Conservation (phyloP, 2,113 vertebrate genomes). For the Corythornis vintsioides region DNA sequence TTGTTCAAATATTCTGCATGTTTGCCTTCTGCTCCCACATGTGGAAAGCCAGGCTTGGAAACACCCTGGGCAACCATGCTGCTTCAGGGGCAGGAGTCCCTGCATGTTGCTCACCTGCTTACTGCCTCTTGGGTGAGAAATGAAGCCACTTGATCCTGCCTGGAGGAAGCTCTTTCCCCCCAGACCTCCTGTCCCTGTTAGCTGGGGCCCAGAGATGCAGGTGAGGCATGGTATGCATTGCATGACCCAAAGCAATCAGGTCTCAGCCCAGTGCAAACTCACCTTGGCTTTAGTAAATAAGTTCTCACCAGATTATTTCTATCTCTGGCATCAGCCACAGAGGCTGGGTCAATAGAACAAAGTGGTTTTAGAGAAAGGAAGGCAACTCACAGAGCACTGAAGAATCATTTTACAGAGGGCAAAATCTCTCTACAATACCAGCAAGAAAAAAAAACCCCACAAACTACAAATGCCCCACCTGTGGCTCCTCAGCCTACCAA, state of each 20-base stretch:
- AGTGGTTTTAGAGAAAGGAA: neutral
- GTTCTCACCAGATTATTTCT: neutral
- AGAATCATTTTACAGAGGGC: neutral
- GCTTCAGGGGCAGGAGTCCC: neutral
- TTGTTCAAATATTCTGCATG: neutral
- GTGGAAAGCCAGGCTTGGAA: neutral
- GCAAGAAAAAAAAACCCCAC: neutral
- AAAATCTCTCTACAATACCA: neutral
- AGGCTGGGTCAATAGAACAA: neutral
- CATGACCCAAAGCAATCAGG: neutral
- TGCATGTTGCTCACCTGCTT: rapidly evolving
- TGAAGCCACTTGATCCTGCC: neutral
- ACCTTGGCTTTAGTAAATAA: neutral
- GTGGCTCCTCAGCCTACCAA: neutral
- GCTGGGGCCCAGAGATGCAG: neutral
- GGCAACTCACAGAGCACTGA: neutral
- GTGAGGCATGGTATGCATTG: no score
- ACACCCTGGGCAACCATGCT: neutral
- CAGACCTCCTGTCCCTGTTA: rapidly evolving
- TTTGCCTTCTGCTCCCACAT: neutral
- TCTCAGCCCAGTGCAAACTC: neutral
- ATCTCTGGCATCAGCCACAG: neutral
- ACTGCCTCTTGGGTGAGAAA: neutral
- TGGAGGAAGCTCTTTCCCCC: neutral
- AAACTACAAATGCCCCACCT: neutral